Evolutionary conservation across 37 sponge, comb jelly and placozoan genomes (phyloP).

Genomic region (Cladorhizidae sp.): DNA sequence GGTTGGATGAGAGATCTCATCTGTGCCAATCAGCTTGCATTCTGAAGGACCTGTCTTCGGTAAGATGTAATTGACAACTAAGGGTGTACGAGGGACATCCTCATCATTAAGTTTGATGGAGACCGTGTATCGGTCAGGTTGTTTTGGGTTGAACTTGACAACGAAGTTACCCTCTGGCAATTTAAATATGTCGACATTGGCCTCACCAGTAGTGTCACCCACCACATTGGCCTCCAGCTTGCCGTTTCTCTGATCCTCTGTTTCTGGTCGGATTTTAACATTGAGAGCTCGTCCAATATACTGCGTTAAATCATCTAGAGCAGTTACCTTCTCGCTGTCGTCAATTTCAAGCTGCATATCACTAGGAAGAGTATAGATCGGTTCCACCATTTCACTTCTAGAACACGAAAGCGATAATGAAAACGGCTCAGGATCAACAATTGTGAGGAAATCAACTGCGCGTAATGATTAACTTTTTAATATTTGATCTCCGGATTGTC

Average conservation of each 20-base stretch:
- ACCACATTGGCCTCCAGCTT: constrained; percentile 33
- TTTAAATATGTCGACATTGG: not conserved
- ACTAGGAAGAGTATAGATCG: not conserved
- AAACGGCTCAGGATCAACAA: no score
- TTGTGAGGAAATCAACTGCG: no score
- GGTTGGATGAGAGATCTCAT: constrained; percentile 7
- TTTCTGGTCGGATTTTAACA: constrained; percentile 29
- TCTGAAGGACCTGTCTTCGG: constrained; percentile 32
- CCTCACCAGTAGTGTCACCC: constrained; percentile 48
- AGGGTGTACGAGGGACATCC: constrained; percentile 49
- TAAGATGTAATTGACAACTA: constrained; percentile 33
- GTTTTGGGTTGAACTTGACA: constrained; percentile 43
- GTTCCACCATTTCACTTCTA: not conserved
- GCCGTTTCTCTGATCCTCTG: constrained; percentile 17
- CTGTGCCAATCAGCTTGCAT: constrained; percentile 31
- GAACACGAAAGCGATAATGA: no score
- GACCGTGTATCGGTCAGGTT: constrained; percentile 64
- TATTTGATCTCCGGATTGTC: no score
- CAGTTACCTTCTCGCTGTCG: not conserved
- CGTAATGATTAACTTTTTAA: no score
- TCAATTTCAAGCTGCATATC: not conserved
- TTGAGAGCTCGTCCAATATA: constrained; percentile 20
- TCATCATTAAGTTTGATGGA: constrained; percentile 29
- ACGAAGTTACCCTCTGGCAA: not conserved
- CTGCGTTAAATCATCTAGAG: constrained; percentile 15